These are phyloP conservation scores for Centruroides vittatus DNA, from an alignment of 1,140 invertebrate genomes.

Conservation along the genomic window DNA sequence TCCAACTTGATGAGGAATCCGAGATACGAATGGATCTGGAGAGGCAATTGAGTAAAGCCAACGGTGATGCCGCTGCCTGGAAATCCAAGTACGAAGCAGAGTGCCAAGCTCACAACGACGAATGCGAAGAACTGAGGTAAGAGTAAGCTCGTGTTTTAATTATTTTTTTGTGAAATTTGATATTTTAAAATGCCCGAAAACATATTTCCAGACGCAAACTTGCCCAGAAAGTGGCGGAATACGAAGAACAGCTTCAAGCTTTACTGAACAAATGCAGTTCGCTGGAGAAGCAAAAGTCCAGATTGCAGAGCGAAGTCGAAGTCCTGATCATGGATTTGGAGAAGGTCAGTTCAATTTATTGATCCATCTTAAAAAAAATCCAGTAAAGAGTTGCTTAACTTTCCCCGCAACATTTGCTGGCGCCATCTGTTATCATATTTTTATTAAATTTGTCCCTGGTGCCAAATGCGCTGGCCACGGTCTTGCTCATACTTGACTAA, in stretches of 20 bases:
- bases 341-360: constrained; percentile 41
- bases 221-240: constrained; percentile 76
- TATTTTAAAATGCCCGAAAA: not conserved
- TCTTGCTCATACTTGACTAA: too few relatives aligned
- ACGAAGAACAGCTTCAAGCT: constrained; percentile 88
- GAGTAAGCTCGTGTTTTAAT: not conserved
- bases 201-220: constrained; percentile 53
- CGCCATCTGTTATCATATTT: not conserved
- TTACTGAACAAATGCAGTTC: constrained; percentile 83
- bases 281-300: constrained; percentile 88
- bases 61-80: constrained; percentile 74
- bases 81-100: constrained; percentile 87
- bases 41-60: constrained; percentile 81
- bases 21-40: constrained; percentile 88
- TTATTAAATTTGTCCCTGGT: too few relatives aligned
- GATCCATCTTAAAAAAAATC: not conserved
- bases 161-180: not conserved
- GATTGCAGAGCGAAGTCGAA: constrained; percentile 89
- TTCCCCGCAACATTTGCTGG: not conserved
- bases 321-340: constrained; percentile 94
- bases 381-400: not conserved
- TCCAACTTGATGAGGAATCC: constrained; percentile 88
- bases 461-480: too few relatives aligned
- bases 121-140: constrained; percentile 75
- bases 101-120: constrained; percentile 72